Conservation (phyloP, 2,797 vertebrate genomes). For the Podargus strigoides region DNA sequence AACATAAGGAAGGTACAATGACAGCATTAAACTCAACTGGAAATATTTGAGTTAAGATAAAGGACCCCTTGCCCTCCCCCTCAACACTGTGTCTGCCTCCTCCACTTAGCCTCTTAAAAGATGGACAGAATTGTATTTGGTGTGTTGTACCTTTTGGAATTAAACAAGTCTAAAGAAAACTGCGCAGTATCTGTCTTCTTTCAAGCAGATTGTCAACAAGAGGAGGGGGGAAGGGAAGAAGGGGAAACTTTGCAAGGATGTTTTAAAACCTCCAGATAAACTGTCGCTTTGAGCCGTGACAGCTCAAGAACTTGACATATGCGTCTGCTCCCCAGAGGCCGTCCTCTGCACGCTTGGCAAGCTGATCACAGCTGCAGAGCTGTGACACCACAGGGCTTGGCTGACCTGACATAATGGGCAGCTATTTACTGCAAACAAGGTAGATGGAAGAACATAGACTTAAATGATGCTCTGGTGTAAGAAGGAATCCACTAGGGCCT, state of each 20-base stretch:
- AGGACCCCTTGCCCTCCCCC: neutral
- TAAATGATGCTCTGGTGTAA: conserved; percentile 84
- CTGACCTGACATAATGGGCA: conserved; percentile 85
- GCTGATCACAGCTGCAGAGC: conserved; percentile 69
- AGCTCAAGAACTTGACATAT: conserved; percentile 74
- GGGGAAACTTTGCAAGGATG: conserved; percentile 59
- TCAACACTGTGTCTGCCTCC: conserved; percentile 13
- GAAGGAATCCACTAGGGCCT: conserved; percentile 69
- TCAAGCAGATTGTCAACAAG: conserved; percentile 77
- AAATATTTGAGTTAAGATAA: conserved; percentile 62
- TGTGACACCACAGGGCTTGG: conserved; percentile 74
- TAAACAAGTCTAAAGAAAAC: conserved; percentile 77
- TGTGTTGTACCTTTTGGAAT: conserved; percentile 72
- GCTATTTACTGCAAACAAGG: conserved; percentile 88
- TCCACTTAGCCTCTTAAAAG: conserved; percentile 62
- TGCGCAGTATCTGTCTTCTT: conserved; percentile 77
- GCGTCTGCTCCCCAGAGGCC: conserved; percentile 39
- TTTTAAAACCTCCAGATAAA: conserved; percentile 77
- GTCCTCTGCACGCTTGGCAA: conserved; percentile 29
- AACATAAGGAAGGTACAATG: neutral
- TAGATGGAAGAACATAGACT: conserved; percentile 80
- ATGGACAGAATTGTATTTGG: conserved; percentile 60
- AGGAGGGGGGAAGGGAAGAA: conserved; percentile 42
- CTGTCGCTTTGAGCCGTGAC: conserved; percentile 76
- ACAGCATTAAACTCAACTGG: conserved; percentile 19